Evolutionary conservation across 2,888 invertebrate species (phyloP), one percentile per base, ranked within the genome.

Genomic region (Agriotes lineatus): DNA sequence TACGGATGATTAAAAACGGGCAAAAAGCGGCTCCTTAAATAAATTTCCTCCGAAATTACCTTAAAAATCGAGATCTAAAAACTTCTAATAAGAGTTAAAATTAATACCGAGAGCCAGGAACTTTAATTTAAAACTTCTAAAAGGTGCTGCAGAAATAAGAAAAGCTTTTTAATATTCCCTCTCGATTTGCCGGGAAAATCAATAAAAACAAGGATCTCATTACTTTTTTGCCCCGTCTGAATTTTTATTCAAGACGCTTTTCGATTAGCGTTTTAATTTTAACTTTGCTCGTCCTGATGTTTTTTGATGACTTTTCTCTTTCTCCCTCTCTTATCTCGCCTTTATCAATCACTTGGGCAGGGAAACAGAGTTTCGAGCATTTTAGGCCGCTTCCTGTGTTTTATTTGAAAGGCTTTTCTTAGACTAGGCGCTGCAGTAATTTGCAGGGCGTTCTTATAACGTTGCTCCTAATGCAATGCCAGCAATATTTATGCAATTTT

Each of bases 181-280:
- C 79, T 79, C 79, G 79, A 81, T 81, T 79, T 80, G 76, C 77
- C 73, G 69, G 67, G 79, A 80, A 80, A 79, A 81, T 80, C 80
- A 75, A 80, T 81, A 81, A 80, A 81, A 81, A 80, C 79, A 78
- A 79, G 81, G 80, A 80, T 80, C 80, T 80, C 81, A 80, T 80
- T 79, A 80, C 79, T 79, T 79, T 80, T 80, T 81, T 81, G 78
- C 79, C 66, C 78, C 59, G 67, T 69, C 64, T 61, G 70, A 65
- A 72, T 73, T 74, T 74, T 73, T 73, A 73, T 74, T 72, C 73
- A 67, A 60, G 74, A 74, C 73, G 78, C 76, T 77, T 79, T 78
- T 80, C 80, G 80, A 80, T 80, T 80, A 80, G 78, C 78, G 78
- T 77, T 77, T 78, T 79, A 79, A 78, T 76, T 79, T 80, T 76